Percentiles rank a stretch among this genome's conserved stretches.
These are phyloP conservation scores for Cephalopterus ornatus DNA, from an alignment of 2,113 vertebrate genomes.

Conservation along the genomic window DNA sequence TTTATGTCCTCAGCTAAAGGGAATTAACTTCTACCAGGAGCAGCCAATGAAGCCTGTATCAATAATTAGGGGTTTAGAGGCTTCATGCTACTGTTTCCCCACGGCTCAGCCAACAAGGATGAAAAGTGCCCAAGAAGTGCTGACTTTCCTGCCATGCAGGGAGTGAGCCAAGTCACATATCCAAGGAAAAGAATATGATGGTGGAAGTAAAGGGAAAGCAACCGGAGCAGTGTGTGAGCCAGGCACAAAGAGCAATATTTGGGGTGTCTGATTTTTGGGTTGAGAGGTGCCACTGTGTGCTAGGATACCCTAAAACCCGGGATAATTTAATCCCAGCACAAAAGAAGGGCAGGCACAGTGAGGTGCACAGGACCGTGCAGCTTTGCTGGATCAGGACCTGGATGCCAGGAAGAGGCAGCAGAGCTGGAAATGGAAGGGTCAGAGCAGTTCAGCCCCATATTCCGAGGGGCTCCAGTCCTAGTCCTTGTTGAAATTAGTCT, in stretches of 20 bases:
- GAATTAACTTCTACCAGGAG: not conserved
- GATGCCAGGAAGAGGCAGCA: not conserved
- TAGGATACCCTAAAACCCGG: not conserved
- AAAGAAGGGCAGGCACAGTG: not conserved
- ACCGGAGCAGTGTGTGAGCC: rapidly evolving
- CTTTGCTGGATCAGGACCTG: not conserved
- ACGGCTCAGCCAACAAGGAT: not conserved
- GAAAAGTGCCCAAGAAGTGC: not conserved
- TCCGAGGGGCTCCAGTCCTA: not conserved
- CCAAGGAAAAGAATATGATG: not conserved
- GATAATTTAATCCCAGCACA: not conserved
- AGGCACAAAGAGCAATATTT: not conserved
- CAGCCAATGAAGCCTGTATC: not conserved
- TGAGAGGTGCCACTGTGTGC: not conserved
- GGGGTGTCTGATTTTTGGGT: not conserved
- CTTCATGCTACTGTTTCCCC: not conserved
- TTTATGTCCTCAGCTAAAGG: not conserved
- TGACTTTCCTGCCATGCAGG: not conserved
- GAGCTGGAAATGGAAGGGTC: slow-evolving; percentile 14
- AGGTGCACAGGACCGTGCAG: rapidly evolving
- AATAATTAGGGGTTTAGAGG: not conserved
- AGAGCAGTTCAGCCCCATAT: not conserved
- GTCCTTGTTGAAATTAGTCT: slow-evolving; percentile 36
- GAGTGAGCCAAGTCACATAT: not conserved
- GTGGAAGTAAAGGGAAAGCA: not conserved